Conservation (phyloP, 2,888 invertebrate genomes). For the Aproaerema taeniolella region DNA sequence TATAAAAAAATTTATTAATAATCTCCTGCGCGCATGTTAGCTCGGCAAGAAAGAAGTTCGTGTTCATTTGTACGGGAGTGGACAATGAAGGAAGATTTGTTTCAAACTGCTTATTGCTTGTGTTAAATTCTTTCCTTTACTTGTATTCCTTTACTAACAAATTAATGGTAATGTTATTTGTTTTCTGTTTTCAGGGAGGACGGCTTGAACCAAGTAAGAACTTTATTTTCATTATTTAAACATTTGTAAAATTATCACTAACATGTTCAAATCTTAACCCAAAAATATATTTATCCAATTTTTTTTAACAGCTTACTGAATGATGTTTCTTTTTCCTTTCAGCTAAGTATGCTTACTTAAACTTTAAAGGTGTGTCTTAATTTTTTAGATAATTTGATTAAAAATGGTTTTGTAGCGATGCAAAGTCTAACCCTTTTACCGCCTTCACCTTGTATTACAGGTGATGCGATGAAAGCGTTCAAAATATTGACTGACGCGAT, state of each 20-base stretch:
- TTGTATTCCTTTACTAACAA: constrained; percentile 3
- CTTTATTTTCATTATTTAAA: background rate
- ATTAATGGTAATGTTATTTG: background rate
- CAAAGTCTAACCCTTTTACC: too few species aligned
- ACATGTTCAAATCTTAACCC: too few species aligned
- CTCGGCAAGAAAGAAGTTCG: too few species aligned
- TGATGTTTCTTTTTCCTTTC: constrained; percentile 21
- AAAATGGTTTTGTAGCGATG: too few species aligned
- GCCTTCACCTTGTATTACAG: too few species aligned
- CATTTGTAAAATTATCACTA: too few species aligned
- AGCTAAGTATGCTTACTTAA: constrained; percentile 45
- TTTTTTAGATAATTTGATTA: background rate
- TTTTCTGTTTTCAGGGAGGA: constrained; percentile 15
- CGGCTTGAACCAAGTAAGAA: background rate
- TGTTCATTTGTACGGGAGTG: constrained; percentile 60
- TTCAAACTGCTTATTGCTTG: constrained; percentile 2
- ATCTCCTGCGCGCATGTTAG: too few species aligned
- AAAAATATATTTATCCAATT: too few species aligned
- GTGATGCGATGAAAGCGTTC: constrained; percentile 53
- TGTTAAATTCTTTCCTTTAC: constrained; percentile 14
- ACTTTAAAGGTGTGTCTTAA: constrained; percentile 46
- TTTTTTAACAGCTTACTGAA: too few species aligned
- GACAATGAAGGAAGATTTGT: constrained; percentile 60
- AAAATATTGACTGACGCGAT: constrained; percentile 45
- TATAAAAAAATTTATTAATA: too few species aligned